Base-by-base conservation (phyloP, 2,888 invertebrate species). In the Graphium colonna region DNA sequence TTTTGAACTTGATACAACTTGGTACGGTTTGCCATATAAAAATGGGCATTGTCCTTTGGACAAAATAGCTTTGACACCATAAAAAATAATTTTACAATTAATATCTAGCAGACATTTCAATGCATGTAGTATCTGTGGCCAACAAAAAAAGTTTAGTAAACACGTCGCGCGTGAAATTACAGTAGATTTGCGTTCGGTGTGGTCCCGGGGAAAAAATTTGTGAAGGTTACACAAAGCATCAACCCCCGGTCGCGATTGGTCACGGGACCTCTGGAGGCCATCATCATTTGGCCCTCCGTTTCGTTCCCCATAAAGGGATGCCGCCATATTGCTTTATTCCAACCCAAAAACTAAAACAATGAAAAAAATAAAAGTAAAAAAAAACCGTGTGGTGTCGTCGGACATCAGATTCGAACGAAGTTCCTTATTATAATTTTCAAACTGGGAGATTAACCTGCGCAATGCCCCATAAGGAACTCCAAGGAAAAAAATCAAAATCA, bases 121-220 rank as follows among this genome's bases (percentile, higher is more conserved):
- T 21, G 5, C 21, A 21, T 21, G 5, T 5, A 21, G 21, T 21
- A 21, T 21, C 21, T 1, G 17, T 41, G 31, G 21, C 31, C 39
- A 36, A 13, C 17, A 41, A 44, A 12, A 38, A 33, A 48, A 69
- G 74, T 77, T 85, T 87, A 86, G 83, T 82, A 83, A 85, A 81
- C 78, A 67, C 73, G 64, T 77, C 74, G 74, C 69, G 80, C 88
- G 84, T 89, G 89, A 89, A 89, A 88, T 89, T 77, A 77, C 73
- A 76, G 81, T 82, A 79, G 81, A 82, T 82, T 82, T 78, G 76
- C 78, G 76, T 73, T 5, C 86, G 84, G 89, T 89, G 89, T 89
- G 89, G 88, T 88, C 88, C 77, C 65, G 13, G 9, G 65, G 73
- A 69, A 79, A 81, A 74, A 83, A 82, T 78, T 66, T 75, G 73